Conservation (phyloP, 2,797 vertebrate species). For the Oreortyx pictus region DNA sequence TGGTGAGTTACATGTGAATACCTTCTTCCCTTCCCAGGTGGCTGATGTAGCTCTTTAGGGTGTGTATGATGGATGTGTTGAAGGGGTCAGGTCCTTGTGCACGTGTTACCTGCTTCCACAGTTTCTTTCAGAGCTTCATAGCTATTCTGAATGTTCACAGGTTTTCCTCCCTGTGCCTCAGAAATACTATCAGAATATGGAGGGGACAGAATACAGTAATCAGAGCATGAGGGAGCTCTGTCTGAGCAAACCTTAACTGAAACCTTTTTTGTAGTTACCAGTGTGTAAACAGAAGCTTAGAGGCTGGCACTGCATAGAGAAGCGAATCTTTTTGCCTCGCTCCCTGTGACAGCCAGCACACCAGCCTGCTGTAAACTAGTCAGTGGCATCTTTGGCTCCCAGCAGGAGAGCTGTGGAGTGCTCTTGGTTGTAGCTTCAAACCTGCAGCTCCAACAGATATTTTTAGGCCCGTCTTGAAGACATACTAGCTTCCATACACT, state of each 20-base stretch:
- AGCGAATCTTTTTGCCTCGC: not conserved
- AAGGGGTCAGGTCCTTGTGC: not conserved
- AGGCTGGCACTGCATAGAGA: not conserved
- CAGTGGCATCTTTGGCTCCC: slow-evolving; percentile 57
- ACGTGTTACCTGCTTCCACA: not conserved
- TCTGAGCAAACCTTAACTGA: not conserved
- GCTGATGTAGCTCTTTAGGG: not conserved
- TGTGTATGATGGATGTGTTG: not conserved
- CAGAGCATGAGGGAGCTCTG: not conserved
- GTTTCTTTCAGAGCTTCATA: not conserved
- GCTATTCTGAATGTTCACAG: not conserved
- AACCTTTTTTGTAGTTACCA: not conserved
- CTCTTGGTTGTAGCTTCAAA: slow-evolving; percentile 68
- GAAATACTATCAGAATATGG: not conserved
- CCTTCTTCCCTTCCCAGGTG: not conserved
- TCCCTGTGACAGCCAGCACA: not conserved
- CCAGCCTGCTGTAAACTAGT: slow-evolving; percentile 49
- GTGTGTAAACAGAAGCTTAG: not conserved
- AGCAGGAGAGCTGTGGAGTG: slow-evolving; percentile 71
- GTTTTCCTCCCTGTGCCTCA: not conserved
- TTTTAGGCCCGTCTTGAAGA: slow-evolving; percentile 81
- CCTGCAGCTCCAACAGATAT: slow-evolving; percentile 76
- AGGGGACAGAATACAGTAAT: not conserved
- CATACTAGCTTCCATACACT: slow-evolving; percentile 66
- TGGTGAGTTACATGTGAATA: not conserved